phyloP scores from a whole-genome alignment of 1,140 invertebrate species.

The Leptopilina boulardi region DNA sequence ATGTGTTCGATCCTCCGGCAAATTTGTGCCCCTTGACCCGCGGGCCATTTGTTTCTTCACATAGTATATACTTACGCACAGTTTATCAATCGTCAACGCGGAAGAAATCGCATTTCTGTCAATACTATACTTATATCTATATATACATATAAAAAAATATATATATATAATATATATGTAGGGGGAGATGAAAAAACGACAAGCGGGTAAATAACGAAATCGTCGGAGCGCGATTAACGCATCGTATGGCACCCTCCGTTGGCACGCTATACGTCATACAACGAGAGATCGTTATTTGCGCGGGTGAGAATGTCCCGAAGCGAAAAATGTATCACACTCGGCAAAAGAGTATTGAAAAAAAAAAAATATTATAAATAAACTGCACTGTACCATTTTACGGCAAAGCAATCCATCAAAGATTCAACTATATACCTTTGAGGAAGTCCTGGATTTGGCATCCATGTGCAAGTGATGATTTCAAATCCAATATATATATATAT shows the following conservation, averaged over 20 bases:
- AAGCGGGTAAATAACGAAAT: constrained; percentile 27
- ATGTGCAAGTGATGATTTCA: not conserved
- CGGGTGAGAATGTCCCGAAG: constrained; percentile 27
- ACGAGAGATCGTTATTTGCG: constrained; percentile 7
- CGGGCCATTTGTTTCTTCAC: constrained; percentile 24
- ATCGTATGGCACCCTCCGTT: constrained; percentile 21
- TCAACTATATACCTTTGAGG: not conserved
- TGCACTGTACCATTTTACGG: not conserved
- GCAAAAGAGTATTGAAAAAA: not conserved
- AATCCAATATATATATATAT: too few relatives aligned
- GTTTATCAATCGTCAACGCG: constrained; percentile 32
- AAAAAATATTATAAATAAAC: constrained; percentile 28
- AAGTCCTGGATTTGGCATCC: not conserved
- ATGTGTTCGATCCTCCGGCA: constrained; percentile 24
- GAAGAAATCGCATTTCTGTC: constrained; percentile 27
- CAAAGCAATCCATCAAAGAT: not conserved
- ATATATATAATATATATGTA: too few relatives aligned
- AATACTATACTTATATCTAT: too few relatives aligned
- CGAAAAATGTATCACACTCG: constrained; percentile 4
- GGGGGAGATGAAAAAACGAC: constrained; percentile 29
- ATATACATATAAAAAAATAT: too few relatives aligned
- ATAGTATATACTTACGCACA: constrained; percentile 27
- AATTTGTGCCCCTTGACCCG: constrained; percentile 16
- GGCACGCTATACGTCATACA: constrained; percentile 28
- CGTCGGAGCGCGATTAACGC: constrained; percentile 22